These are phyloP conservation scores for Acrossocheilus wenchowensis DNA, from an alignment of 2,797 vertebrate species.

Conservation along the genomic window DNA sequence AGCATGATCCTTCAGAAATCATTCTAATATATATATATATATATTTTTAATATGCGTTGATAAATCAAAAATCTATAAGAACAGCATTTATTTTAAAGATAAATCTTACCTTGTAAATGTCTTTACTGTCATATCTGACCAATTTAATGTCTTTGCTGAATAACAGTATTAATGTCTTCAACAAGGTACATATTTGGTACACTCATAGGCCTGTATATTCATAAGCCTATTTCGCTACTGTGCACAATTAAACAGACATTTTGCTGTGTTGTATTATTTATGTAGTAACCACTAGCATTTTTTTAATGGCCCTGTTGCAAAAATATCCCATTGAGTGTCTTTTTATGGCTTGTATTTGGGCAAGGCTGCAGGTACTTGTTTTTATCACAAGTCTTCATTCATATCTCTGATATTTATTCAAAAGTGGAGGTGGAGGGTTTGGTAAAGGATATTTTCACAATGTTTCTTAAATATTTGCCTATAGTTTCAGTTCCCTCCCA, in stretches of 20 bases:
- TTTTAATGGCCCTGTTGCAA: not conserved
- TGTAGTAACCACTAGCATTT: not conserved
- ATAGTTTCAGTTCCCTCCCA: conserved; percentile 36
- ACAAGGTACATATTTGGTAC: not conserved
- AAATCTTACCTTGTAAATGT: not conserved
- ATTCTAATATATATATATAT: not conserved
- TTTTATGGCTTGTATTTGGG: not conserved
- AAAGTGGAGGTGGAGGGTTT: conserved; percentile 13
- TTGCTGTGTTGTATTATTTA: not conserved
- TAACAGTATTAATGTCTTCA: not conserved
- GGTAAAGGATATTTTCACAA: conserved; percentile 46
- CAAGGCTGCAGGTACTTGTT: conserved; percentile 9
- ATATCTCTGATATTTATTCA: not conserved
- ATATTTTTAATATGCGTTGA: too few relatives aligned
- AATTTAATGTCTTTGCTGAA: too few relatives aligned
- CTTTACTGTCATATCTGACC: too few relatives aligned
- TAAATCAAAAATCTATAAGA: not conserved
- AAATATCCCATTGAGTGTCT: not conserved
- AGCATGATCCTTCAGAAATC: not conserved
- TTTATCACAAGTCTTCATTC: conserved; percentile 19
- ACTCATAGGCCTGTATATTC: not conserved
- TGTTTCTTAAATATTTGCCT: conserved; percentile 49
- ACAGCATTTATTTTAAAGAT: not conserved
- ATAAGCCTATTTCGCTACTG: not conserved
- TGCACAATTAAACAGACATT: not conserved